A percentile compares a stretch with the other conserved stretches of the same genome.
phyloP scores from a whole-genome alignment of 2,888 invertebrate genomes.

The Therioaphis trifolii region DNA sequence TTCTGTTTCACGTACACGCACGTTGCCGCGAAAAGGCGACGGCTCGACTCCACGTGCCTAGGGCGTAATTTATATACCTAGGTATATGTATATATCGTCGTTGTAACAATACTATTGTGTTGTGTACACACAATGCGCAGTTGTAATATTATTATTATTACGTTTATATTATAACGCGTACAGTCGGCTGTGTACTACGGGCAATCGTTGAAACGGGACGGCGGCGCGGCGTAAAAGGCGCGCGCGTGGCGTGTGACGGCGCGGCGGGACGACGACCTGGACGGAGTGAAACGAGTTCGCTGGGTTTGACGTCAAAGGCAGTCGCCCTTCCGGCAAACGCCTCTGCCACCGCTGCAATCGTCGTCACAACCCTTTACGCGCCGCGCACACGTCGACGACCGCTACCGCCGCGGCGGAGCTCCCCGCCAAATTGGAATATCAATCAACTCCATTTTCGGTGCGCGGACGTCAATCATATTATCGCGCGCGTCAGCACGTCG shows the following conservation, averaged over 20 bases:
- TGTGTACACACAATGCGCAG: no score
- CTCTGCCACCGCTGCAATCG: slow-evolving; percentile 26
- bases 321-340: slow-evolving; percentile 38
- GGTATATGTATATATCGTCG: slow-evolving; percentile 28
- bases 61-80: slow-evolving; percentile 24
- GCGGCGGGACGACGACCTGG: neutral
- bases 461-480: slow-evolving; percentile 58
- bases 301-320: slow-evolving; percentile 55
- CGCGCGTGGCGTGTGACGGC: neutral
- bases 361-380: slow-evolving; percentile 48
- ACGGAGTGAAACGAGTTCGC: slow-evolving; percentile 28
- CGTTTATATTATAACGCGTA: no score
- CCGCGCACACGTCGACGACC: neutral
- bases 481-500: neutral
- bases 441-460: slow-evolving; percentile 18
- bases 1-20: no score
- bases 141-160: no score
- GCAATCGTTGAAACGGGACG: slow-evolving; percentile 35
- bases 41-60: neutral
- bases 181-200: neutral
- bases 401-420: no score
- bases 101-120: slow-evolving; percentile 1
- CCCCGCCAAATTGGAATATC: slow-evolving; percentile 50
- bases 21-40: neutral
- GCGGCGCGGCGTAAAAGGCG: neutral